These are phyloP conservation scores for Siniperca knerii DNA, from an alignment of 2,113 vertebrate species.

Conservation along the genomic window DNA sequence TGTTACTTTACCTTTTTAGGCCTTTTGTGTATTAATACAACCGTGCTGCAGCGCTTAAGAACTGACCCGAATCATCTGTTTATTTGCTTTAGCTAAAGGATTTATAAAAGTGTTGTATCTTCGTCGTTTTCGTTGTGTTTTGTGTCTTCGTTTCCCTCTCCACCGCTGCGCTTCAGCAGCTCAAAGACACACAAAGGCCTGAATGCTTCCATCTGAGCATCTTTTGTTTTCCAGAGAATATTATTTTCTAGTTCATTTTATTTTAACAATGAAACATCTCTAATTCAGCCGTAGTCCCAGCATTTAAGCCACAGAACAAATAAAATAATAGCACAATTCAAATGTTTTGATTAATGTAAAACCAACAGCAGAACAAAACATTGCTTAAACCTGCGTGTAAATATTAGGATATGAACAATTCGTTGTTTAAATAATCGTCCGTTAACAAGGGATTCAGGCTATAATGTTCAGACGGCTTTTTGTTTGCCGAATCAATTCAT, in stretches of 20 bases:
- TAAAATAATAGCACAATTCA: not conserved
- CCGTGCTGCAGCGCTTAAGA: not conserved
- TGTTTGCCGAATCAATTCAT: conserved; percentile 5
- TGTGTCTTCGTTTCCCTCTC: not conserved
- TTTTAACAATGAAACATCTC: not conserved
- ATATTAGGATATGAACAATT: conserved; percentile 18
- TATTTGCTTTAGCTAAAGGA: conserved; percentile 11
- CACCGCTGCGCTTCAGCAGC: not conserved
- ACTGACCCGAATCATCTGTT: not conserved
- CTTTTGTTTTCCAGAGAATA: not conserved
- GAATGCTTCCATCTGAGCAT: not conserved
- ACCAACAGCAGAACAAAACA: not conserved
- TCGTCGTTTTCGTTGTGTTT: conserved; percentile 11
- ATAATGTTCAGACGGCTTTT: not conserved
- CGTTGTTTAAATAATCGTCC: conserved; percentile 2
- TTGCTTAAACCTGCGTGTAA: not conserved
- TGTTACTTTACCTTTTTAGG: conserved; percentile 20
- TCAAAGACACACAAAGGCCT: conserved; percentile 1
- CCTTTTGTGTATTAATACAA: conserved; percentile 5
- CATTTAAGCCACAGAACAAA: not conserved
- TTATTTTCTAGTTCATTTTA: too few relatives aligned
- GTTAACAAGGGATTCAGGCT: not conserved
- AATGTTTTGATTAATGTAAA: conserved; percentile 20
- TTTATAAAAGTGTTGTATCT: conserved; percentile 1
- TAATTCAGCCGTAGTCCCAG: not conserved